These are phyloP conservation scores for Trididemnum nubilum DNA, from an alignment of 23 tunicate genomes.

Conservation along the genomic window DNA sequence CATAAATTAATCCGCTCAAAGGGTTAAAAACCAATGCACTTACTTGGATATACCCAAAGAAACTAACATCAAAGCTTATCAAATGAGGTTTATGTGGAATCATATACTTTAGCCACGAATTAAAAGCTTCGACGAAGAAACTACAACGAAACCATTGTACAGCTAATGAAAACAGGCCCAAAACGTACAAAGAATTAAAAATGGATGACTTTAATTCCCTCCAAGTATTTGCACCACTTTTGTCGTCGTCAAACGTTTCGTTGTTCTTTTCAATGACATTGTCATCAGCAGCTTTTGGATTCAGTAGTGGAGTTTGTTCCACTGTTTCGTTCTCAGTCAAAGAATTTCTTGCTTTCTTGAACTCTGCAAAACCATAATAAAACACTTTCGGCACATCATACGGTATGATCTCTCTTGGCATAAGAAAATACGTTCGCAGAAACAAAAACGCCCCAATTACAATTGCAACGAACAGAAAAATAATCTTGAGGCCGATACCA, in stretches of 20 bases:
- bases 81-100: neutral
- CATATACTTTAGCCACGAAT: neutral
- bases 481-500: neutral
- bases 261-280: neutral
- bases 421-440: slow-evolving; percentile 16
- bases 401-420: slow-evolving; percentile 10
- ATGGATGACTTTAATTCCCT: neutral
- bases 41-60: neutral
- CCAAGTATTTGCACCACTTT: neutral
- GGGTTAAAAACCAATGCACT: neutral
- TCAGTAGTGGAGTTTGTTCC: neutral
- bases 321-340: neutral
- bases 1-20: neutral
- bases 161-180: neutral
- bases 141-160: neutral
- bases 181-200: neutral
- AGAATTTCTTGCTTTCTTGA: neutral
- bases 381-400: neutral
- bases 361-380: slow-evolving; percentile 7
- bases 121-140: neutral
- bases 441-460: neutral
- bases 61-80: neutral
- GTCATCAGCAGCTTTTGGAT: neutral
- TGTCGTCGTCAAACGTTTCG: too few relatives aligned
- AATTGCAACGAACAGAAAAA: neutral